phyloP scores from a whole-genome alignment of 2,888 invertebrate species.

The Ectemnius lituratus region DNA sequence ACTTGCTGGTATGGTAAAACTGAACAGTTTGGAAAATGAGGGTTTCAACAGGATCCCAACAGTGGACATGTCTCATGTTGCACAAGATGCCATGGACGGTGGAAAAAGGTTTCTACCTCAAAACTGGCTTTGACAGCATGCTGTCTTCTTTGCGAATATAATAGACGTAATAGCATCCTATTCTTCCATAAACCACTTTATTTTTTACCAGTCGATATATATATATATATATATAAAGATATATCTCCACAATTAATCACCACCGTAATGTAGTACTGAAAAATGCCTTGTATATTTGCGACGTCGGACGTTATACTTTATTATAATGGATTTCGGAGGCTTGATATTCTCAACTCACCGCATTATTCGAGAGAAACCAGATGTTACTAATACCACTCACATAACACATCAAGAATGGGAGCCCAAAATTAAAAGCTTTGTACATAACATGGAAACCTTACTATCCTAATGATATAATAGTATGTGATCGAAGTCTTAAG shows the following conservation, averaged over 20 bases:
- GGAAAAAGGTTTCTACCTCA: slow-evolving; percentile 73
- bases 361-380: background rate
- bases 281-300: slow-evolving; percentile 18
- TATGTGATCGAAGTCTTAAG: background rate
- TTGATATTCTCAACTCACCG: slow-evolving; percentile 15
- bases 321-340: slow-evolving; percentile 11
- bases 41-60: slow-evolving; percentile 71
- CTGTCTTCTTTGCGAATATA: slow-evolving; percentile 17
- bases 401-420: slow-evolving; percentile 5
- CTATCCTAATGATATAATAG: background rate
- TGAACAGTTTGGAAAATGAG: slow-evolving; percentile 83
- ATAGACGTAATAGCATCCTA: slow-evolving; percentile 7
- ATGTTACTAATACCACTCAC: slow-evolving; percentile 14
- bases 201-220: slow-evolving; percentile 5
- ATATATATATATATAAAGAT: too few relatives aligned
- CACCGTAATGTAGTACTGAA: background rate
- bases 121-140: slow-evolving; percentile 68
- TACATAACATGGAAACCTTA: background rate
- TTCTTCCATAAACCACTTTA: background rate
- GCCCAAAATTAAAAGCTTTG: slow-evolving; percentile 1
- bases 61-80: slow-evolving; percentile 66
- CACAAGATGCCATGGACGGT: slow-evolving; percentile 72
- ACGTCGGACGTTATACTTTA: background rate
- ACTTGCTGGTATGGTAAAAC: slow-evolving; percentile 85
- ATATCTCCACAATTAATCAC: background rate